These are phyloP conservation scores for Cephonodes hylas DNA, from an alignment of 2,888 invertebrate genomes.

Conservation along the genomic window DNA sequence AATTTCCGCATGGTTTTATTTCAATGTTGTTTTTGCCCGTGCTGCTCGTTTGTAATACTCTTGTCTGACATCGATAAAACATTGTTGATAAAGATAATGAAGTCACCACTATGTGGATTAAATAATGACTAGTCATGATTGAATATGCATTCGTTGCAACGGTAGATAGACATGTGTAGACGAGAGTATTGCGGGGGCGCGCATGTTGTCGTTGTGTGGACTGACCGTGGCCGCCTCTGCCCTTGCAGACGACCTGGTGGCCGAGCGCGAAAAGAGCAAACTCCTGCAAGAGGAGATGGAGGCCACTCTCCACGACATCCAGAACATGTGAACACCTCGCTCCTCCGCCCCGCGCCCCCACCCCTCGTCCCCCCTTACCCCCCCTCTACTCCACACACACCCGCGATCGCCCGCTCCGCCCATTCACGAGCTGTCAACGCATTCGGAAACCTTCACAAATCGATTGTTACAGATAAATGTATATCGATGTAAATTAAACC, in stretches of 20 bases:
- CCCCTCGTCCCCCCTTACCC: conserved; percentile 35
- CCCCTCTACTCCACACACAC: conserved; percentile 30
- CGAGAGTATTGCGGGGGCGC: neutral
- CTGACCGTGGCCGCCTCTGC: conserved; percentile 72
- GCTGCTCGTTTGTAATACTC: conserved; percentile 45
- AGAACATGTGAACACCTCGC: conserved; percentile 93
- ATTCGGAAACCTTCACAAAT: neutral
- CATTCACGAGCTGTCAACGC: neutral
- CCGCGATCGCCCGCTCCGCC: neutral
- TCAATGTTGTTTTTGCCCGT: conserved; percentile 66
- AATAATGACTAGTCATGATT: too few species aligned
- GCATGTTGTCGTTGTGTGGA: conserved; percentile 59
- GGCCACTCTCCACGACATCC: conserved; percentile 98
- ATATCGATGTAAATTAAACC: neutral
- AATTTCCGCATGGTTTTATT: conserved; percentile 64
- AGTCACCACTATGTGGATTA: too few species aligned
- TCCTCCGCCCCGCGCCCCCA: conserved; percentile 37
- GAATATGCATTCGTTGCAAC: too few species aligned
- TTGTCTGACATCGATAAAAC: neutral
- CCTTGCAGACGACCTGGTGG: conserved; percentile 95
- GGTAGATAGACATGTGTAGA: neutral
- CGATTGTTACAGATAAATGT: neutral
- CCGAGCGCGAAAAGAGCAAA: conserved; percentile 97
- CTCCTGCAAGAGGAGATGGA: conserved; percentile 99
- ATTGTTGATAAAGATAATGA: neutral